Evolutionary conservation across 2,113 vertebrate genomes (phyloP).

Genomic region (Steatornis caripensis): DNA sequence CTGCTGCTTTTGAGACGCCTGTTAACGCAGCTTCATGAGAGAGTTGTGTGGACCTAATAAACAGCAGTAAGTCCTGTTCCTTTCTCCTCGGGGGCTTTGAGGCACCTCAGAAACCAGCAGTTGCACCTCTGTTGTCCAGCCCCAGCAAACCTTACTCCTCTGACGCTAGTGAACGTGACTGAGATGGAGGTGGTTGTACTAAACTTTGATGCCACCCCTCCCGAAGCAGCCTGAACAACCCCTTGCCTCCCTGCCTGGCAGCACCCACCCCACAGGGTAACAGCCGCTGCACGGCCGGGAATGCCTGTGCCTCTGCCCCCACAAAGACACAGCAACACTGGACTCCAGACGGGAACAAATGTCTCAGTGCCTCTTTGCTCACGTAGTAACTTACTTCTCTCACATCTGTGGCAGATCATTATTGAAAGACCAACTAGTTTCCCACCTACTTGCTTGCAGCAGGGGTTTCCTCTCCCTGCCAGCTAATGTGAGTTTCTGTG

Average conservation of each 20-base stretch:
- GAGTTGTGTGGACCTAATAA: background rate
- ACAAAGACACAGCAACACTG: background rate
- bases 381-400: background rate
- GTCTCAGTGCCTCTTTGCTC: background rate
- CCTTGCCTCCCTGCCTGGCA: background rate
- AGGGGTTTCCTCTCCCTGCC: background rate
- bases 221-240: background rate
- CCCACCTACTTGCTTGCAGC: background rate
- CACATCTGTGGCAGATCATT: background rate
- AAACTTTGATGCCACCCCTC: background rate
- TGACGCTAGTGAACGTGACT: background rate
- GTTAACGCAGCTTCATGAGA: background rate
- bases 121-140: background rate
- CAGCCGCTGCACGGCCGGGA: rapidly evolving
- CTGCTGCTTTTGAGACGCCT: background rate
- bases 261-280: background rate
- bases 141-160: background rate
- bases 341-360: background rate
- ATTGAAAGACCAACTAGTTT: background rate
- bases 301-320: background rate
- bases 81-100: background rate
- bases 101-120: background rate
- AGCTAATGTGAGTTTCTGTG: background rate
- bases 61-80: background rate
- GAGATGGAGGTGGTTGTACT: background rate